A percentile compares a stretch with the other conserved stretches of the same genome.
phyloP scores from a whole-genome alignment of 92 coral and sea anemone genomes.

The Palythoa grandis region DNA sequence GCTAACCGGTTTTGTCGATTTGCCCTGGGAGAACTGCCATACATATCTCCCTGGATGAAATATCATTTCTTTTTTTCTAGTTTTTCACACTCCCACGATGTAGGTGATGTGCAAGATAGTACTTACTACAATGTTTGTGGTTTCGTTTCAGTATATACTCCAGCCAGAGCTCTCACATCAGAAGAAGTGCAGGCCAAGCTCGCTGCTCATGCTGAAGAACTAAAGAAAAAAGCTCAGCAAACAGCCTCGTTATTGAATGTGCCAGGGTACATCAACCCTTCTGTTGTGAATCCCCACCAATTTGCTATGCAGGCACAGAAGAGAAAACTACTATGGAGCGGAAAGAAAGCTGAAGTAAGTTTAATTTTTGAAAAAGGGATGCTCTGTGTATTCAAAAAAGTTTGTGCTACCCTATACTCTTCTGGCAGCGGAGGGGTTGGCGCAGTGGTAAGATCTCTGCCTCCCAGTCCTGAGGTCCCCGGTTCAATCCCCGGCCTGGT shows the following conservation, averaged over 20 bases:
- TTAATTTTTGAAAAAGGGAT: background rate
- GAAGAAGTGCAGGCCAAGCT: conserved; percentile 93
- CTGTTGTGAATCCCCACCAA: conserved; percentile 97
- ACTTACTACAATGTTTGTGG: background rate
- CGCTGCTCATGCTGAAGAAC: conserved; percentile 88
- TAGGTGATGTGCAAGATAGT: too few relatives aligned
- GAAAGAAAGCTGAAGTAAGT: conserved; percentile 81
- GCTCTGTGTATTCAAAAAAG: too few relatives aligned
- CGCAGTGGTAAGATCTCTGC: too few relatives aligned
- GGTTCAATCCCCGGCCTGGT: too few relatives aligned
- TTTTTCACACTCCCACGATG: too few relatives aligned
- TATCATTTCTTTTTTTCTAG: too few relatives aligned
- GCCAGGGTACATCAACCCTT: conserved; percentile 93
- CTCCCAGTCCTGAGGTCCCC: too few relatives aligned
- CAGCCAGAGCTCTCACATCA: conserved; percentile 77
- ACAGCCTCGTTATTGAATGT: conserved; percentile 86
- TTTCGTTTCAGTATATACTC: conserved; percentile 35
- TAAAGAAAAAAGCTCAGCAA: conserved; percentile 87
- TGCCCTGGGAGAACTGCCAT: too few relatives aligned
- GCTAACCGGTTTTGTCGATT: too few relatives aligned
- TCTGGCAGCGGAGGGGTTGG: too few relatives aligned
- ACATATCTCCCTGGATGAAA: too few relatives aligned
- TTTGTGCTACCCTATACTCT: too few relatives aligned
- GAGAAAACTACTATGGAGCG: conserved; percentile 93
- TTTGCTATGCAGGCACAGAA: conserved; percentile 93